phyloP scores from a whole-genome alignment of 2,888 invertebrate species.

The Dione juno region DNA sequence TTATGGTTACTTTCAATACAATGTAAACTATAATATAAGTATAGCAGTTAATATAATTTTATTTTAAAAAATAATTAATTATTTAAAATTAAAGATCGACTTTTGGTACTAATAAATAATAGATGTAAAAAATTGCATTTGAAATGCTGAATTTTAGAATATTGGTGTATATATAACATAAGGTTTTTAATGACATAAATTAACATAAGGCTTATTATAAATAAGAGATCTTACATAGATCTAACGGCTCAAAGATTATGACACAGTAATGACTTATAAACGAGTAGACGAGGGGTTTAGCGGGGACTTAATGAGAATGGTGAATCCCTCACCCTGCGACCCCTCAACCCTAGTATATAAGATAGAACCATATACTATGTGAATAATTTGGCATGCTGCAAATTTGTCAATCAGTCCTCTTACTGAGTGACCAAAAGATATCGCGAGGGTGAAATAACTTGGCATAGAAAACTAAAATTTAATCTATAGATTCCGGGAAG shows the following conservation, averaged over 20 bases:
- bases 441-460: too few relatives aligned
- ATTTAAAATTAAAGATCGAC: too few relatives aligned
- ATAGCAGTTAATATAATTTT: too few relatives aligned
- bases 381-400: not conserved
- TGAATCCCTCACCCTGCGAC: constrained; percentile 7
- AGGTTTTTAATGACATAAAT: too few relatives aligned
- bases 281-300: not conserved
- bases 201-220: not conserved
- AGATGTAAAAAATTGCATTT: too few relatives aligned
- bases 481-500: not conserved
- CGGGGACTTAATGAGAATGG: not conserved
- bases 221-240: not conserved
- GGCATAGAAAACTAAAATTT: not conserved
- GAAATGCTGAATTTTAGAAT: too few relatives aligned
- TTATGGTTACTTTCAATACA: too few relatives aligned
- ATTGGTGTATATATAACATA: too few relatives aligned
- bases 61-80: too few relatives aligned
- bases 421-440: not conserved
- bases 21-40: too few relatives aligned
- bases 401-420: not conserved
- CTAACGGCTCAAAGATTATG: constrained; percentile 11
- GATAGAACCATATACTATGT: not conserved
- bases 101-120: too few relatives aligned
- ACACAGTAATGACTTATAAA: constrained; percentile 12
- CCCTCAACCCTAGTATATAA: not conserved